Base-by-base conservation (phyloP, 2,797 vertebrate species). In the Anableps anableps region DNA sequence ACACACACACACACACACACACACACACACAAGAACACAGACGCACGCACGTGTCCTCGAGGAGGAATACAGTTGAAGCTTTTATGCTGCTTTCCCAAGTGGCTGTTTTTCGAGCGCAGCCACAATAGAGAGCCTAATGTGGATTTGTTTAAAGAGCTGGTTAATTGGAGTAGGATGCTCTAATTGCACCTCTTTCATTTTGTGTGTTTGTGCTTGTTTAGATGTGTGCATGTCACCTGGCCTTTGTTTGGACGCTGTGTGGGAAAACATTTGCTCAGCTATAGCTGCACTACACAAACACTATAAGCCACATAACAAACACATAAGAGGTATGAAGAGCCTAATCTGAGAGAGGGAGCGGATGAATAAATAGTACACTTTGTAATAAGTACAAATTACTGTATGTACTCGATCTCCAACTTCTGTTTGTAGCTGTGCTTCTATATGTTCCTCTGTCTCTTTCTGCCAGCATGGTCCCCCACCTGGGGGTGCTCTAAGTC, bases 61-160 rank as follows among this genome's bases (percentile, higher is more conserved):
- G 90, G 90, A 95, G 94, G 93, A 94, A 95, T 94, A 91, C 93
- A 92, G 91, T 94, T 89, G 82, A 90, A 94, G 94, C 94, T 96
- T 95, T 96, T 95, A 94, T 95, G 95, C 92, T 86, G 92, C 89
- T 89, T 92, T 94, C 91, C 95, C 95, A 95, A 96, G 96, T 96
- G 96, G 95, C 94, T 96, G 92, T 96, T 96, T 71, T 96, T 94
- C 82, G 85, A 95, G 93, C 90, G 77, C 90, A 92, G 90, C 93
- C 94, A 96, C 95, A 96, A 95, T 96, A 88, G 95, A 95, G 94
- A 91, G 90, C 93, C 95, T 96, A 96, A 96, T 96, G 94, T 95
- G 93, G 94, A 94, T 95, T 95, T 95, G 94, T 95, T 95, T 96
- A 95, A 95, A 96, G 95, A 94, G 96, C 95, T 93, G 95, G 92